A percentile compares a stretch with the other conserved stretches of the same genome.
Evolutionary conservation across 2,113 vertebrate species (phyloP).

Genomic region (Sakesphorus luctuosus): DNA sequence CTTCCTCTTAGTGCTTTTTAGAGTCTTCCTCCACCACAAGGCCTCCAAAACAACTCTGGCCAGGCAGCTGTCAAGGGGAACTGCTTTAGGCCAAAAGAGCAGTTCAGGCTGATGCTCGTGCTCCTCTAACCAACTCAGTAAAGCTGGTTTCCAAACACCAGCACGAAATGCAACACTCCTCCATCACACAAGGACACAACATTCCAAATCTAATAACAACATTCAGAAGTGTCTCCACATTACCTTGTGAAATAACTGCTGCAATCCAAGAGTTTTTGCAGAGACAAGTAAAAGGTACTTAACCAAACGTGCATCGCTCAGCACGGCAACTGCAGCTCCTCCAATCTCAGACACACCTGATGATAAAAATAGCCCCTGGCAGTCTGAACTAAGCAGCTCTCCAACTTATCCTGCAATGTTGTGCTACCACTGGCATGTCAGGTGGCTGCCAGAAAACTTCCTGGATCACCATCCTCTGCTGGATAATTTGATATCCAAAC

Average conservation of each 20-base stretch:
- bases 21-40: not conserved
- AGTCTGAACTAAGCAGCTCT: not conserved
- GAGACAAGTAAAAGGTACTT: not conserved
- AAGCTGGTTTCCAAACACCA: not conserved
- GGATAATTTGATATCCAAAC: not conserved
- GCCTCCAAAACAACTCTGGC: not conserved
- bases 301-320: not conserved
- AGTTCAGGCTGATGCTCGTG: not conserved
- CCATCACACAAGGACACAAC: not conserved
- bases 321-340: not conserved
- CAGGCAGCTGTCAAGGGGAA: not conserved
- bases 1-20: not conserved
- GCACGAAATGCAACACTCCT: not conserved
- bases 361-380: conserved; percentile 16
- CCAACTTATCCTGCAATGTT: conserved; percentile 16
- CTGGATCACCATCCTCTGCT: conserved; percentile 9
- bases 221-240: not conserved
- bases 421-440: not conserved
- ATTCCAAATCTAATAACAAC: not conserved
- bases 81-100: not conserved
- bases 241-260: not conserved
- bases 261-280: not conserved
- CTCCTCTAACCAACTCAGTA: not conserved
- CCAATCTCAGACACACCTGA: not conserved
- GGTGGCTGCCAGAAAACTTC: not conserved